Percentiles rank a stretch among this genome's conserved stretches.
Conservation (phyloP, 2,797 vertebrate species). For the Masticophis lateralis region DNA sequence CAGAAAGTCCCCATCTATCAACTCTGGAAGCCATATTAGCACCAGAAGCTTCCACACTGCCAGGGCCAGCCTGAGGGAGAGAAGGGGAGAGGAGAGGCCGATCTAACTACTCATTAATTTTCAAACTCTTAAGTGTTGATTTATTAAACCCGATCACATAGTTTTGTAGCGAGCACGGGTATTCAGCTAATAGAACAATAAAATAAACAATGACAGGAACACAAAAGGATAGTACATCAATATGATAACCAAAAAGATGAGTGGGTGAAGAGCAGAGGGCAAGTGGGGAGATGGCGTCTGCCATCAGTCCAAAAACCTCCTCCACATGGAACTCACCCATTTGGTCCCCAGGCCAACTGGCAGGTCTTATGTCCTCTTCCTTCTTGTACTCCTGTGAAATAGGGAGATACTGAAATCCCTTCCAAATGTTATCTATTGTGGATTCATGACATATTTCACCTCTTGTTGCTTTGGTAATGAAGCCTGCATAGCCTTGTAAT, state of each 20-base stretch:
- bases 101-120: too few relatives aligned
- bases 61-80: too few relatives aligned
- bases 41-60: too few relatives aligned
- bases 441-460: neutral
- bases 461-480: neutral
- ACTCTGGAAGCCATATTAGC: too few relatives aligned
- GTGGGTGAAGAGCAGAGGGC: neutral
- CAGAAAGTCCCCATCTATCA: too few relatives aligned
- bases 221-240: neutral
- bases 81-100: too few relatives aligned
- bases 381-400: neutral
- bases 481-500: neutral
- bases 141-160: too few relatives aligned
- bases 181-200: neutral
- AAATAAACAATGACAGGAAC: neutral
- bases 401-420: neutral
- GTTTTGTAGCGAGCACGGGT: too few relatives aligned
- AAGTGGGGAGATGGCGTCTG: neutral
- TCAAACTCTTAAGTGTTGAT: too few relatives aligned
- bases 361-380: neutral
- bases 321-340: neutral
- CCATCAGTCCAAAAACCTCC: neutral
- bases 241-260: neutral
- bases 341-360: neutral
- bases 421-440: neutral